Evolutionary conservation across 2,888 invertebrate genomes (phyloP).

Genomic region (Stomorhina lunata): DNA sequence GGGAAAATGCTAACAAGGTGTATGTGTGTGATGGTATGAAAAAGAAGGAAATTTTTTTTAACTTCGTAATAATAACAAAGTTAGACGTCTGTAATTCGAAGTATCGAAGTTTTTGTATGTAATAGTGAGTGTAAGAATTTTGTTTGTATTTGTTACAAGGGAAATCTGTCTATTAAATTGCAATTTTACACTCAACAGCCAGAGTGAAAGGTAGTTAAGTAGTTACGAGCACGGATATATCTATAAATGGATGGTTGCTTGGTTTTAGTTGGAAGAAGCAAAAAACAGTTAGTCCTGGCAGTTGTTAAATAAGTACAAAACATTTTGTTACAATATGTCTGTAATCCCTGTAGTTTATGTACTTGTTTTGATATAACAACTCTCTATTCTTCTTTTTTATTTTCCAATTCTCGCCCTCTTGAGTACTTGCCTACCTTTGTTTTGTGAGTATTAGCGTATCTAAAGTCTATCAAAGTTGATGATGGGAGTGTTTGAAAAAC

Average conservation of each 20-base stretch:
- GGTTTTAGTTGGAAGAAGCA: not conserved
- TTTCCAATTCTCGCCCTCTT: not conserved
- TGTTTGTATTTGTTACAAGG: slow-evolving; percentile 37
- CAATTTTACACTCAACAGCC: slow-evolving; percentile 62
- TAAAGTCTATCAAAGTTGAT: slow-evolving; percentile 3
- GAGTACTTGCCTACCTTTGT: slow-evolving; percentile 20
- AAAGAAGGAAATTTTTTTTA: not conserved
- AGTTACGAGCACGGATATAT: slow-evolving; percentile 12
- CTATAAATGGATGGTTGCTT: not conserved
- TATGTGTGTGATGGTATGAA: not conserved
- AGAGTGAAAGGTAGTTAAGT: slow-evolving; percentile 31
- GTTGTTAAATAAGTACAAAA: slow-evolving; percentile 28
- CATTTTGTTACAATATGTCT: slow-evolving; percentile 25
- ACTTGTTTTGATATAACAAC: too few relatives aligned
- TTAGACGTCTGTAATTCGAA: not conserved
- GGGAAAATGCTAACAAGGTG: slow-evolving; percentile 41
- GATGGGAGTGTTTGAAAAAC: not conserved
- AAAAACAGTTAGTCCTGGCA: slow-evolving; percentile 21
- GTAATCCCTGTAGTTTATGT: slow-evolving; percentile 35
- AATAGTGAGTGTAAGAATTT: not conserved
- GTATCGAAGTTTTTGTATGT: not conserved
- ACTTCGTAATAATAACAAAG: slow-evolving; percentile 3
- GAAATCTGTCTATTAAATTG: slow-evolving; percentile 74
- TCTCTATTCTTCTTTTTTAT: not conserved
- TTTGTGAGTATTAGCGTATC: slow-evolving; percentile 29